Conservation (phyloP, 2,113 vertebrate species). For the Burhinus oedicnemus region DNA sequence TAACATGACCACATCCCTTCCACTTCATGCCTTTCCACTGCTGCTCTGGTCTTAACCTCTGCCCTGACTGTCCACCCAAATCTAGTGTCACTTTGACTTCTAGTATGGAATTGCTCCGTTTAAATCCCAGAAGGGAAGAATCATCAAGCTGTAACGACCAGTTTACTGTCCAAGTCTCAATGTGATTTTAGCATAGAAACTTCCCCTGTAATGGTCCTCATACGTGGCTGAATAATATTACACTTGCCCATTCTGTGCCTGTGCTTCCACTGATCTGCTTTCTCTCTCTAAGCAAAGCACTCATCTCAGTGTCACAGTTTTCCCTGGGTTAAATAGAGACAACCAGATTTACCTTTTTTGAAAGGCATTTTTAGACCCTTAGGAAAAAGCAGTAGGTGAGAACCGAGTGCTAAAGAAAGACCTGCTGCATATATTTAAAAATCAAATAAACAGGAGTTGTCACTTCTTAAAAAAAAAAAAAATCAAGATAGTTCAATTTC, state of each 20-base stretch:
- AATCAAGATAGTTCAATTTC: background rate
- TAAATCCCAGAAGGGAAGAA: background rate
- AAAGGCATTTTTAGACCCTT: background rate
- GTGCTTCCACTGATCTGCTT: background rate
- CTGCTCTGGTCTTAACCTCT: background rate
- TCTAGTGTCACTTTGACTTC: background rate
- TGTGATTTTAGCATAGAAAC: background rate
- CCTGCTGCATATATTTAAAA: background rate
- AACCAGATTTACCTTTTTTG: background rate
- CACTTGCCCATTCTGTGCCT: background rate
- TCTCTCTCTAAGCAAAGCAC: background rate
- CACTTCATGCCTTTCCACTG: background rate
- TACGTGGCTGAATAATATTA: background rate
- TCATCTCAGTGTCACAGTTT: background rate
- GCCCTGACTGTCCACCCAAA: background rate
- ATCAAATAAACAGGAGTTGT: background rate
- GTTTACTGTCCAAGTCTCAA: background rate
- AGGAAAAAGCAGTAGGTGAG: constrained; percentile 12
- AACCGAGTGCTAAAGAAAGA: background rate
- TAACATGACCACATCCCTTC: background rate
- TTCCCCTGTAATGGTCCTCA: background rate
- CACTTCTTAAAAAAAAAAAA: background rate
- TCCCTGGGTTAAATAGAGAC: background rate
- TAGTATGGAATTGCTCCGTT: background rate
- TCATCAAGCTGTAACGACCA: background rate